phyloP scores from a whole-genome alignment of 2,797 vertebrate genomes.

The Eulemur coronatus region DNA sequence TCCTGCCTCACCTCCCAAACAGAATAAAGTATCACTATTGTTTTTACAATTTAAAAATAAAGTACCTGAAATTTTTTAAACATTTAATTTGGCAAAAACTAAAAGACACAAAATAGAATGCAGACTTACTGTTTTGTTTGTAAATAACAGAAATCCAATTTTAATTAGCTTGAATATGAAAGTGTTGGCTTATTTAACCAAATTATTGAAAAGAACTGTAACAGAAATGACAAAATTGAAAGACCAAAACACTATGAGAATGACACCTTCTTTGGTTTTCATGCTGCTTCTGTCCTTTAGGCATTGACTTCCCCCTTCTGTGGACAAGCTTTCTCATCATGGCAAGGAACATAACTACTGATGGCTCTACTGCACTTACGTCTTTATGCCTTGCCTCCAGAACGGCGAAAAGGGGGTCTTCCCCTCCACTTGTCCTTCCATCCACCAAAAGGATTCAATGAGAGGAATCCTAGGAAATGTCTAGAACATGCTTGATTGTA shows the following conservation, averaged over 20 bases:
- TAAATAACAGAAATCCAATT: not conserved
- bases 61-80: not conserved
- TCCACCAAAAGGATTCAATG: not conserved
- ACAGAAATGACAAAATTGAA: not conserved
- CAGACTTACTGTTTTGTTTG: not conserved
- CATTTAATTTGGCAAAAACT: not conserved
- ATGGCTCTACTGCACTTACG: not conserved
- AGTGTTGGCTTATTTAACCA: not conserved
- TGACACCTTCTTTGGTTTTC: not conserved
- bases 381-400: not conserved
- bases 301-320: not conserved
- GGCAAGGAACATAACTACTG: not conserved
- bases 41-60: not conserved
- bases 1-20: rapidly evolving
- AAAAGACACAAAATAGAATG: not conserved
- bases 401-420: not conserved
- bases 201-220: not conserved
- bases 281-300: not conserved
- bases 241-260: not conserved
- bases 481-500: not conserved
- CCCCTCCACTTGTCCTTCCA: not conserved
- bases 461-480: not conserved
- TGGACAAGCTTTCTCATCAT: not conserved
- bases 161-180: not conserved
- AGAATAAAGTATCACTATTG: not conserved